Evolutionary conservation across 1,140 invertebrate species (phyloP).

Genomic region (Andricus grossulariae): DNA sequence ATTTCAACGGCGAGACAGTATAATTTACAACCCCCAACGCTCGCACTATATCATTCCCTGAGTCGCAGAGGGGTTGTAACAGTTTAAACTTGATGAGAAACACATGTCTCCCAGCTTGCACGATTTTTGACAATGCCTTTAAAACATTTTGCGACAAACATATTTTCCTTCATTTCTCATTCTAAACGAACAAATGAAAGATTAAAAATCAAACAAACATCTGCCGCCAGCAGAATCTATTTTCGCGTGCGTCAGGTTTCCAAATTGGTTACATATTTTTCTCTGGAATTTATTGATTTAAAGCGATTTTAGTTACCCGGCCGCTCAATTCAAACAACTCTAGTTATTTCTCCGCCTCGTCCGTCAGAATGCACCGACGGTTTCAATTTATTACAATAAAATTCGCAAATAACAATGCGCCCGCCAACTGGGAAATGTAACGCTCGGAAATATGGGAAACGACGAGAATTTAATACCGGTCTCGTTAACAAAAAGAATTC

Average conservation of each 20-base stretch:
- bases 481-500: neutral
- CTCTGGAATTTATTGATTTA: conserved; percentile 4
- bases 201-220: neutral
- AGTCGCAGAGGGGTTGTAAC: neutral
- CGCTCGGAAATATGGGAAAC: neutral
- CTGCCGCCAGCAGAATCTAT: neutral
- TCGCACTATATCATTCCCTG: conserved; percentile 1
- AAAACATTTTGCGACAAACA: neutral
- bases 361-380: neutral
- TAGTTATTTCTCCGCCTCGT: neutral
- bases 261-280: neutral
- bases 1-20: neutral
- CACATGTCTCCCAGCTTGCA: neutral
- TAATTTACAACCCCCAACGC: neutral
- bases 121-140: neutral
- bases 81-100: conserved; percentile 2
- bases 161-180: neutral
- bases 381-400: conserved; percentile 9
- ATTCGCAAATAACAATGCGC: neutral
- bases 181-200: neutral
- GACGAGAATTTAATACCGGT: neutral
- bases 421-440: neutral
- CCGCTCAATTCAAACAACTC: neutral
- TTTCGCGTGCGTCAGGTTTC: neutral
- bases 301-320: neutral